These are phyloP conservation scores for Gymnoscopelus microlampas DNA, from an alignment of 2,797 vertebrate species.

Conservation along the genomic window DNA sequence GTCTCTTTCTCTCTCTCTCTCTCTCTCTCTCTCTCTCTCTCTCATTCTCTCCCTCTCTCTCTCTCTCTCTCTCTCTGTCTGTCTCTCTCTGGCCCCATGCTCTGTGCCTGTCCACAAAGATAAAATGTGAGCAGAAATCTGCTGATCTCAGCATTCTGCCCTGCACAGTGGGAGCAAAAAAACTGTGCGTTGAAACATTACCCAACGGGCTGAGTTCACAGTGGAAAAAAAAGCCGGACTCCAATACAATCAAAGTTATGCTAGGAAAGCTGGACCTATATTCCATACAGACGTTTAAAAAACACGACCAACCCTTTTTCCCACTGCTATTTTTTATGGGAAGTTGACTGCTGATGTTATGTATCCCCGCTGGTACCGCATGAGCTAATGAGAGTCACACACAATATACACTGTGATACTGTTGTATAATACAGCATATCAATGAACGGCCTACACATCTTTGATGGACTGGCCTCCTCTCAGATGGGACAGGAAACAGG, in stretches of 20 bases:
- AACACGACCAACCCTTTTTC: slow-evolving; percentile 12
- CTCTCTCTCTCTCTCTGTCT: slow-evolving; percentile 23
- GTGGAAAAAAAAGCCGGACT: neutral
- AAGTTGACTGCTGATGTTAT: slow-evolving; percentile 33
- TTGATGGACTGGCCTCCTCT: slow-evolving; percentile 32
- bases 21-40: slow-evolving; percentile 20
- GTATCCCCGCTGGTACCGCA: slow-evolving; percentile 10
- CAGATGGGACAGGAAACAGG: slow-evolving; percentile 27
- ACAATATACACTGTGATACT: neutral
- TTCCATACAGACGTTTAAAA: neutral
- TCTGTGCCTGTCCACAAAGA: slow-evolving; percentile 2
- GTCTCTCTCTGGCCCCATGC: slow-evolving; percentile 4
- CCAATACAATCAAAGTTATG: slow-evolving; percentile 2
- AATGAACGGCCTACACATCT: slow-evolving; percentile 25
- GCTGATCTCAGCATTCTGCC: slow-evolving; percentile 40
- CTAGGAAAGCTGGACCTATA: neutral
- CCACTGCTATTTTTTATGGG: slow-evolving; percentile 28
- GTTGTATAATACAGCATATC: neutral
- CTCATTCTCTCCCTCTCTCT: slow-evolving; percentile 7
- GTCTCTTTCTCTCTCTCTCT: slow-evolving; percentile 21
- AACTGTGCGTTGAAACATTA: slow-evolving; percentile 25
- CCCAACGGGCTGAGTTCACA: slow-evolving; percentile 5
- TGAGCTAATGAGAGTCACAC: neutral
- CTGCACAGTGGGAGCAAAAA: slow-evolving; percentile 16
- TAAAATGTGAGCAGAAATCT: slow-evolving; percentile 39